These are phyloP conservation scores for Drosophila biarmipes DNA, from an alignment of 1,140 invertebrate species.

Conservation along the genomic window DNA sequence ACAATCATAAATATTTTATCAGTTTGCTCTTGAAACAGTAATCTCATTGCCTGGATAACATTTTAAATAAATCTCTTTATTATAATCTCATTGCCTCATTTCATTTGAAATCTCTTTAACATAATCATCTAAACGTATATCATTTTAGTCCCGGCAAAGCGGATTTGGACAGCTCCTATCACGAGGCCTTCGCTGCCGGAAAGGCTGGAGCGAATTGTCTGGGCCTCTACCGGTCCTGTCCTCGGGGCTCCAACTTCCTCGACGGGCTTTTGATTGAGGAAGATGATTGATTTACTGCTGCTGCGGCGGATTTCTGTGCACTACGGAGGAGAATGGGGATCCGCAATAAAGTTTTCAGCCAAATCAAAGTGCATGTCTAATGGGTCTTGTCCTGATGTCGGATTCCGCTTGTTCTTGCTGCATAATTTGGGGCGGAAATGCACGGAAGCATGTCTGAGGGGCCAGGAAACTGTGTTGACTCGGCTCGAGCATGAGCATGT, in stretches of 20 bases:
- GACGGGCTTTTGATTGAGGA: conserved; percentile 41
- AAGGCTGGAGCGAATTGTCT: conserved; percentile 72
- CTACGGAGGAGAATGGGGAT: conserved; percentile 24
- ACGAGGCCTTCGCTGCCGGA: conserved; percentile 67
- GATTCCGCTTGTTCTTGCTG: conserved; percentile 56
- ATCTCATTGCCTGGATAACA: too few relatives aligned
- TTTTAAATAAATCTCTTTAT: too few relatives aligned
- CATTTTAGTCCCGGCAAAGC: conserved; percentile 69
- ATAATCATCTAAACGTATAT: too few relatives aligned
- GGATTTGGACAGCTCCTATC: conserved; percentile 66
- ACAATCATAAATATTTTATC: too few relatives aligned
- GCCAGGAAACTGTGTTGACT: conserved; percentile 50
- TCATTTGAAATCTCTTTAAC: too few relatives aligned
- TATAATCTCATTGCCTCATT: background rate
- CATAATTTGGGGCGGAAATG: conserved; percentile 73
- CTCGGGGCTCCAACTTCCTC: conserved; percentile 47
- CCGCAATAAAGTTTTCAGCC: conserved; percentile 65
- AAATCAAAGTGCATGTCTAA: conserved; percentile 78
- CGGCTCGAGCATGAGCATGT: conserved; percentile 36
- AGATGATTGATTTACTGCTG: conserved; percentile 63
- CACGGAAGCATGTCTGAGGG: conserved; percentile 58
- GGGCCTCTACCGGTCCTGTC: conserved; percentile 55
- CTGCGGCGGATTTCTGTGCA: conserved; percentile 2
- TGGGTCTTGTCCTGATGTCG: conserved; percentile 64
- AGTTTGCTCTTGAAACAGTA: too few relatives aligned